A percentile compares a stretch with the other conserved stretches of the same genome.
Evolutionary conservation across 2,113 vertebrate species (phyloP).

Genomic region (Gobiocypris rarus): DNA sequence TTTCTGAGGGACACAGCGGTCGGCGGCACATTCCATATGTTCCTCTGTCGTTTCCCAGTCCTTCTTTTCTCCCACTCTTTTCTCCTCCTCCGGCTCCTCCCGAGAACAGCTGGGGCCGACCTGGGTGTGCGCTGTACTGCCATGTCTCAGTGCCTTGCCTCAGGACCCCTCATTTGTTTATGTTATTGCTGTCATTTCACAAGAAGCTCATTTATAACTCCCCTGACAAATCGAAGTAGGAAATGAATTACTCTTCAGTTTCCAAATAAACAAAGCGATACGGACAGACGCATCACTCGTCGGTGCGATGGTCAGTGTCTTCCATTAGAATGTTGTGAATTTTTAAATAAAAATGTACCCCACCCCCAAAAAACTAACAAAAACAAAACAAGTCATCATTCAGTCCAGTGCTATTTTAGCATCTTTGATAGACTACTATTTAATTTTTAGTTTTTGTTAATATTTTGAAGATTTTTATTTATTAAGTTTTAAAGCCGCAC

Average conservation of each 20-base stretch:
- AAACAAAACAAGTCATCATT: neutral
- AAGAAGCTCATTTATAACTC: constrained; percentile 43
- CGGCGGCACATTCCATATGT: constrained; percentile 47
- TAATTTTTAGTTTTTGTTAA: too few species aligned
- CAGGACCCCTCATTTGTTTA: constrained; percentile 45
- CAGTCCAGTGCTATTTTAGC: neutral
- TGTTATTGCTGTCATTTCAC: constrained; percentile 48
- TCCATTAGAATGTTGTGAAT: constrained; percentile 2
- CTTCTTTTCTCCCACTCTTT: constrained; percentile 24
- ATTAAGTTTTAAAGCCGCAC: too few species aligned
- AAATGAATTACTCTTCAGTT: neutral
- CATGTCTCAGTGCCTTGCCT: constrained; percentile 46
- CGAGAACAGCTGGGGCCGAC: constrained; percentile 47
- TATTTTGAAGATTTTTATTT: too few species aligned
- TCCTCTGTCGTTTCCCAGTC: neutral
- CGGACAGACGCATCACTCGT: neutral
- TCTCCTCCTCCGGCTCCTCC: constrained; percentile 39
- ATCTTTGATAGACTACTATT: too few species aligned
- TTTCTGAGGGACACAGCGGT: constrained; percentile 42
- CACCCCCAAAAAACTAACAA: neutral
- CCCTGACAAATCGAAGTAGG: constrained; percentile 27
- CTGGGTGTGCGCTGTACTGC: constrained; percentile 37
- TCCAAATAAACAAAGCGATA: constrained; percentile 41
- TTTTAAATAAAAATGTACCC: constrained; percentile 10
- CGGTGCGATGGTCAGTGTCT: neutral